Conservation (phyloP, 2,797 vertebrate genomes). For the Sebastes cheni region DNA sequence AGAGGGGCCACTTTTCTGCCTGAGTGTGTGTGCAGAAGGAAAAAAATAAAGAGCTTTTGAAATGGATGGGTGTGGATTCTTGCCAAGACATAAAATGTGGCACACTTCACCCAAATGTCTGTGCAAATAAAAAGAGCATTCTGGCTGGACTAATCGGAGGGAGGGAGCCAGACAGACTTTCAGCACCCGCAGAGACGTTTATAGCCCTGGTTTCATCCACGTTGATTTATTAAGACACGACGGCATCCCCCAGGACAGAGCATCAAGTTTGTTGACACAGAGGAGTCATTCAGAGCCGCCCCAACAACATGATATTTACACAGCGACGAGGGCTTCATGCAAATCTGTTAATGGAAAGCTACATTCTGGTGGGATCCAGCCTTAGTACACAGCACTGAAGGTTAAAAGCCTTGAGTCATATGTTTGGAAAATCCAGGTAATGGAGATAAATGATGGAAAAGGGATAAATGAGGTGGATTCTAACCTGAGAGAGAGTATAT, state of each 20-base stretch:
- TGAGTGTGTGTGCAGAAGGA: conserved; percentile 13
- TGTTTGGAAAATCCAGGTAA: conserved; percentile 59
- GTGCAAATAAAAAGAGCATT: conserved; percentile 50
- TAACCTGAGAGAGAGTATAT: conserved; percentile 2
- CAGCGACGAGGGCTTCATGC: conserved; percentile 36
- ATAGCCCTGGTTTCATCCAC: conserved; percentile 51
- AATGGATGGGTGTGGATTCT: conserved; percentile 47
- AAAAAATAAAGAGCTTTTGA: conserved; percentile 51
- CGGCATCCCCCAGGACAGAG: conserved; percentile 24
- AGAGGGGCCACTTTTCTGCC: conserved; percentile 46
- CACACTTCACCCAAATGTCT: conserved; percentile 59
- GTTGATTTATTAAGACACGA: conserved; percentile 48
- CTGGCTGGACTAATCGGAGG: conserved; percentile 10
- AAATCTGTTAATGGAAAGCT: conserved; percentile 39
- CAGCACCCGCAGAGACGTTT: conserved; percentile 44
- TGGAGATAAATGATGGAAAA: conserved; percentile 54
- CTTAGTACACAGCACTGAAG: conserved; percentile 41
- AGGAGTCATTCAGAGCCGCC: conserved; percentile 42
- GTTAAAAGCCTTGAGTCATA: conserved; percentile 65
- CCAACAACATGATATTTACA: conserved; percentile 66
- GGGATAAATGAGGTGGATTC: conserved; percentile 27
- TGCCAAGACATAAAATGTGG: conserved; percentile 62
- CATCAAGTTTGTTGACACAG: conserved; percentile 62
- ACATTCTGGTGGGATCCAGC: conserved; percentile 29
- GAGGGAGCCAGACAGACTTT: conserved; percentile 31